These are phyloP conservation scores for Branchellion lobata DNA, from an alignment of 2,888 invertebrate genomes.

Conservation along the genomic window DNA sequence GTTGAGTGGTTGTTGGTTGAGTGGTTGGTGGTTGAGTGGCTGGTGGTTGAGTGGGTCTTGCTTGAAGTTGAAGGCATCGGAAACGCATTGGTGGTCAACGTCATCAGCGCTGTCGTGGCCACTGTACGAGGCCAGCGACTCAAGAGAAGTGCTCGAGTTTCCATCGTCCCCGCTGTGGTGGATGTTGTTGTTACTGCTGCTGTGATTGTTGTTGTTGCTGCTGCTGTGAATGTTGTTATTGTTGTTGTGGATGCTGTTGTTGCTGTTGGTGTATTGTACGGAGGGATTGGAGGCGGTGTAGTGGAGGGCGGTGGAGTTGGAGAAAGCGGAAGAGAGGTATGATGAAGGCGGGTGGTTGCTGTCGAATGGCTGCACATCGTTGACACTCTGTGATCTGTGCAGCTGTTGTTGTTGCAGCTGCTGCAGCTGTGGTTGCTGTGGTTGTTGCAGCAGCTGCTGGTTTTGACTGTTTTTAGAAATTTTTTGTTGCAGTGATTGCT, in stretches of 20 bases:
- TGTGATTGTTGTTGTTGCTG: constrained; percentile 44
- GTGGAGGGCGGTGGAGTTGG: neutral
- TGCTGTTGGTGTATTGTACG: constrained; percentile 39
- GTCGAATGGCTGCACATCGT: constrained; percentile 12
- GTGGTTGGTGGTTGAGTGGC: too few species aligned
- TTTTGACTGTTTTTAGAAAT: too few species aligned
- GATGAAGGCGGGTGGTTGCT: neutral
- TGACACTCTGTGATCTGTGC: constrained; percentile 31
- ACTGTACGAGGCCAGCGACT: neutral
- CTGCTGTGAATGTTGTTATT: constrained; percentile 50
- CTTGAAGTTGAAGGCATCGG: neutral
- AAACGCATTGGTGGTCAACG: neutral
- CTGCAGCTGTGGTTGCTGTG: neutral
- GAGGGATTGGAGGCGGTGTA: constrained; percentile 71
- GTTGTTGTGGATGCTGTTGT: constrained; percentile 49
- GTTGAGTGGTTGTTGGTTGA: too few species aligned
- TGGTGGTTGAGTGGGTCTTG: neutral
- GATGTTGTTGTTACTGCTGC: constrained; percentile 52
- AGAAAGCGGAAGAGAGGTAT: neutral
- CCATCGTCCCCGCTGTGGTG: too few species aligned
- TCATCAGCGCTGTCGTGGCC: constrained; percentile 6
- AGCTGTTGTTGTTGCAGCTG: constrained; percentile 16
- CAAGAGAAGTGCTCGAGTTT: neutral
- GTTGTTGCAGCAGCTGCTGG: too few species aligned
- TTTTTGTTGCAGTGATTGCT: too few species aligned